A percentile compares a stretch with the other conserved stretches of the same genome.
These are phyloP conservation scores for Drosophila eohydei DNA, from an alignment of 2,888 invertebrate species.

Conservation along the genomic window DNA sequence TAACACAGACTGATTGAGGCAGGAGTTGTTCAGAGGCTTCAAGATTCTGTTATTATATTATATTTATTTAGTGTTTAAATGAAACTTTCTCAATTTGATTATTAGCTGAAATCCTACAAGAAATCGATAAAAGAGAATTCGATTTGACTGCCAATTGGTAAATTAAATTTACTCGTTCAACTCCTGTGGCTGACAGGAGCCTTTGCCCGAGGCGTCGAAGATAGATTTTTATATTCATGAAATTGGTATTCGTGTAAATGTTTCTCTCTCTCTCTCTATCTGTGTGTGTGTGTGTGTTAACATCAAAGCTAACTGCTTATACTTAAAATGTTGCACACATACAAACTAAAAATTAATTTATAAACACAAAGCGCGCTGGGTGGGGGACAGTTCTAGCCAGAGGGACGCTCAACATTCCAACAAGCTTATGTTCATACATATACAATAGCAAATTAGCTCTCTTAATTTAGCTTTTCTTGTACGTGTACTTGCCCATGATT, in stretches of 20 bases:
- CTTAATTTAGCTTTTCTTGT: conserved; percentile 12
- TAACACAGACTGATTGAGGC: neutral
- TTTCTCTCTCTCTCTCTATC: neutral
- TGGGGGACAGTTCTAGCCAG: neutral
- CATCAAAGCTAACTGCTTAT: conserved; percentile 13
- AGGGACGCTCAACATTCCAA: neutral
- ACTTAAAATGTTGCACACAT: conserved; percentile 5
- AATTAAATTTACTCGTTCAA: neutral
- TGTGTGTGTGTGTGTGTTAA: neutral
- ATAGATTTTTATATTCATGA: conserved; percentile 8
- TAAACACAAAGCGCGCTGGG: neutral
- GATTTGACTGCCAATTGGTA: conserved; percentile 4
- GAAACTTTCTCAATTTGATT: neutral
- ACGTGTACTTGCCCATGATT: conserved; percentile 9
- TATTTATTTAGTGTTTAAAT: neutral
- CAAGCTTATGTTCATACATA: conserved; percentile 4
- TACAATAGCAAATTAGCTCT: conserved; percentile 14
- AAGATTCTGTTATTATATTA: neutral
- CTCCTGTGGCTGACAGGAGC: conserved; percentile 7
- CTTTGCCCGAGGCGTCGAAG: conserved; percentile 1
- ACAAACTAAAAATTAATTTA: conserved; percentile 9
- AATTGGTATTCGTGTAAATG: conserved; percentile 4
- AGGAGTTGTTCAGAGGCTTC: neutral
- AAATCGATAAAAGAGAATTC: conserved; percentile 5
- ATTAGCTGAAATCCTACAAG: neutral